Evolutionary conservation across 64 coral and sea anemone genomes (phyloP).

Genomic region (Dendrophyllia cribrosa): DNA sequence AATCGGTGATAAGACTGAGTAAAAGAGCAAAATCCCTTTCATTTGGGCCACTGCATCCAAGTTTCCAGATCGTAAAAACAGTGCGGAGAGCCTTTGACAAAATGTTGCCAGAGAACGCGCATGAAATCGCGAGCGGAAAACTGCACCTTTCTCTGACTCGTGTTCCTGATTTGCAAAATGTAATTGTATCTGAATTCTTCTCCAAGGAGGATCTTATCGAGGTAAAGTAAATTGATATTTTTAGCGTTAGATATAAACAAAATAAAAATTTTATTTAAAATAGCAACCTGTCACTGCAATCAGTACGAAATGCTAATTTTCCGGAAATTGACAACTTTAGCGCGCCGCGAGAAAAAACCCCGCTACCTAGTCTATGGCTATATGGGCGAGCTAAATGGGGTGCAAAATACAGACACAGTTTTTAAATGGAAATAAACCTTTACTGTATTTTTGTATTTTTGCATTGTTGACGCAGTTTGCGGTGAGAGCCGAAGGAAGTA

Average conservation of each 20-base stretch:
- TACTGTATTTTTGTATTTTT: too few species aligned
- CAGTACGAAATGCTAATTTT: too few species aligned
- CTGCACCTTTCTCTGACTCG: slow-evolving; percentile 95
- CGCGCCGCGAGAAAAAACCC: too few species aligned
- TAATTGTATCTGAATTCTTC: slow-evolving; percentile 89
- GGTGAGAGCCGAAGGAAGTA: too few species aligned
- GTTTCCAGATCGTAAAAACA: slow-evolving; percentile 83
- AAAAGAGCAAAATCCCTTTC: slow-evolving; percentile 88
- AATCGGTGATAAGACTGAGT: slow-evolving; percentile 86
- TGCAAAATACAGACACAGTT: too few species aligned
- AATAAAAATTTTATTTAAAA: background rate
- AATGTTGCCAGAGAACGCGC: slow-evolving; percentile 90
- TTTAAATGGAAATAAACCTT: too few species aligned
- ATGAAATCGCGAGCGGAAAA: slow-evolving; percentile 81
- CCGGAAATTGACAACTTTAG: too few species aligned
- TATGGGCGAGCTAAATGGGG: too few species aligned
- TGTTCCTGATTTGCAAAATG: slow-evolving; percentile 78
- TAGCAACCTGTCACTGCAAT: too few species aligned
- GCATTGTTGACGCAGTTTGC: too few species aligned
- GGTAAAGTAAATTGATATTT: slow-evolving; percentile 54
- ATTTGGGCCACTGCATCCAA: slow-evolving; percentile 90
- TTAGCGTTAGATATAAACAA: background rate
- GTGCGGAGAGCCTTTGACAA: slow-evolving; percentile 86
- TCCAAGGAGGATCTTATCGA: slow-evolving; percentile 97
- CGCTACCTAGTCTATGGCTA: too few species aligned